Evolutionary conservation across 2,113 vertebrate genomes (phyloP).

Genomic region (Nothocercus julius): DNA sequence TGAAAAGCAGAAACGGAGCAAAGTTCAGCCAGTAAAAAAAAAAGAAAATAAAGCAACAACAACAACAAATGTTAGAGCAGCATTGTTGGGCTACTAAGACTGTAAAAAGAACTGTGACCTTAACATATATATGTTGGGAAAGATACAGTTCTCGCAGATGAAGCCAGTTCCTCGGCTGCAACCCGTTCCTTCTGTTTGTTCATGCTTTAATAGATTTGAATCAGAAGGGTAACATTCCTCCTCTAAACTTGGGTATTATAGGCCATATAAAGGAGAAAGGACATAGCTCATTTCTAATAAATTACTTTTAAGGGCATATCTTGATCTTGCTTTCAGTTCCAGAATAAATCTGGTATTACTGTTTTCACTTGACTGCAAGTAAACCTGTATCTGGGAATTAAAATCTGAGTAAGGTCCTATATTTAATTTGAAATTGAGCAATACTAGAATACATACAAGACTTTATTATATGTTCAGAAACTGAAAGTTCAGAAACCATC

Average conservation of each 20-base stretch:
- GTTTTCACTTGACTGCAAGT: background rate
- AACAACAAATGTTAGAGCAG: background rate
- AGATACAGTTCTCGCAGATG: background rate
- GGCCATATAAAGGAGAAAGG: background rate
- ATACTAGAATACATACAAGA: background rate
- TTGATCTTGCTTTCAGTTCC: background rate
- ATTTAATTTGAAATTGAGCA: background rate
- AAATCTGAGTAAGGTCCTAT: background rate
- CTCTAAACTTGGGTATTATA: background rate
- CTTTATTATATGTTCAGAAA: background rate
- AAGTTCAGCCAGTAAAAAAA: background rate
- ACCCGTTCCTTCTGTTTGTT: background rate
- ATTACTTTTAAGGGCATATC: background rate
- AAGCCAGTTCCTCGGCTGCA: background rate
- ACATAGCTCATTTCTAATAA: background rate
- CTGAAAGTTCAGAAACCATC: background rate
- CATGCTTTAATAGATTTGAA: background rate
- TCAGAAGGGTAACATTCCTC: background rate
- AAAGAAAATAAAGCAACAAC: too few relatives aligned
- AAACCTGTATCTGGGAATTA: background rate
- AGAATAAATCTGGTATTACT: background rate
- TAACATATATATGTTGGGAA: background rate
- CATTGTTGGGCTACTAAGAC: background rate
- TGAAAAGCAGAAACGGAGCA: background rate
- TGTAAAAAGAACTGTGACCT: background rate